Evolutionary conservation across 2,113 vertebrate species (phyloP).

Genomic region (Sorex fumeus): DNA sequence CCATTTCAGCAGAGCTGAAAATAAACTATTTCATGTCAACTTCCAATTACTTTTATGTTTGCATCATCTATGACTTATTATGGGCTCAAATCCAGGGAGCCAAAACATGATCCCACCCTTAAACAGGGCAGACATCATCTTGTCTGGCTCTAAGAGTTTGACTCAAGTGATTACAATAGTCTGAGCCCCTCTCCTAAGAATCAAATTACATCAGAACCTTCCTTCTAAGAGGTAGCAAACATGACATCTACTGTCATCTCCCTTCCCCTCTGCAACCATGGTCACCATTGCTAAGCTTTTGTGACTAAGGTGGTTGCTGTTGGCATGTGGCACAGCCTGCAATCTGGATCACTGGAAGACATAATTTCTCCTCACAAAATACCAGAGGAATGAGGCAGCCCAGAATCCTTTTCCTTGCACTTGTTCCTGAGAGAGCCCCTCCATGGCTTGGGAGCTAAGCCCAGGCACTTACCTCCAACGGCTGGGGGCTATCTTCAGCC

Average conservation of each 20-base stretch:
- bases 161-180: background rate
- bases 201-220: slow-evolving; percentile 18
- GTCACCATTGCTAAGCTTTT: background rate
- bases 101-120: background rate
- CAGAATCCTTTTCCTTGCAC: background rate
- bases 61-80: background rate
- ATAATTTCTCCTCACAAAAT: background rate
- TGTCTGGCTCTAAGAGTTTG: background rate
- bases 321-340: background rate
- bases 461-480: slow-evolving; percentile 76
- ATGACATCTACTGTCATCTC: background rate
- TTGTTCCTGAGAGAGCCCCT: background rate
- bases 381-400: background rate
- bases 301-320: background rate
- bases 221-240: background rate
- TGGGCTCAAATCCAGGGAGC: background rate
- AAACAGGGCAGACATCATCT: background rate
- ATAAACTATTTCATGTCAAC: background rate
- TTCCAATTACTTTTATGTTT: slow-evolving; percentile 26
- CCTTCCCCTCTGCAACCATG: background rate
- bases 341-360: background rate
- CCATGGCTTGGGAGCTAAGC: background rate
- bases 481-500: background rate
- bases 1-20: background rate
- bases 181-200: background rate